A percentile compares a stretch with the other conserved stretches of the same genome.
Evolutionary conservation across 1,140 invertebrate genomes (phyloP).

Genomic region (Leguminivora glycinivorella): DNA sequence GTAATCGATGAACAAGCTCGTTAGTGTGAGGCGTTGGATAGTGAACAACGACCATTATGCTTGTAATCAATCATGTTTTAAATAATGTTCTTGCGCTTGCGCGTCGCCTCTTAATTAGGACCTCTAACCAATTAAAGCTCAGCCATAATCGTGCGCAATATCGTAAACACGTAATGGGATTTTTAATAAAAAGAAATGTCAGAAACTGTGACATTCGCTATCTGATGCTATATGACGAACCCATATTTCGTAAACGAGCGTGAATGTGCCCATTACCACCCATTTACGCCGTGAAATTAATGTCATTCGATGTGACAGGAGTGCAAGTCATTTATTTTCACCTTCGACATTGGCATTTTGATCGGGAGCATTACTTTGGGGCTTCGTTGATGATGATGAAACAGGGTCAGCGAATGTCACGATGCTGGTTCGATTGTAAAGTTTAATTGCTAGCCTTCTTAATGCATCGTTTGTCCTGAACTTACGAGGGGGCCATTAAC

Average conservation of each 20-base stretch:
- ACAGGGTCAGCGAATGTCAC: conserved; percentile 26
- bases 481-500: conserved; percentile 5
- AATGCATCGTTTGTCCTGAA: conserved; percentile 25
- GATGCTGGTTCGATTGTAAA: conserved; percentile 23
- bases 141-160: conserved; percentile 4
- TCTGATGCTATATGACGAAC: conserved; percentile 14
- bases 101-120: conserved; percentile 19
- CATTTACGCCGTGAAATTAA: conserved; percentile 16
- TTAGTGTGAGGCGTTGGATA: conserved; percentile 38
- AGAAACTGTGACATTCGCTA: conserved; percentile 18
- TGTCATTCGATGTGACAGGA: conserved; percentile 16
- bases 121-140: conserved; percentile 23
- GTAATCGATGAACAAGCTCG: neutral
- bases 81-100: conserved; percentile 33
- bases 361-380: conserved; percentile 24
- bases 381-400: conserved; percentile 28
- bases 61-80: conserved; percentile 48
- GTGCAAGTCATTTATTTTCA: conserved; percentile 21
- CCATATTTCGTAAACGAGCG: conserved; percentile 24
- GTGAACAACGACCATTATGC: conserved; percentile 37
- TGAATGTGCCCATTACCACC: conserved; percentile 24
- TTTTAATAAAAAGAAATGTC: conserved; percentile 26
- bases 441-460: conserved; percentile 21
- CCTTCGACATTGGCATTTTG: conserved; percentile 26
- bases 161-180: conserved; percentile 25